Evolutionary conservation across 2,113 vertebrate species (phyloP), one percentile per base, ranked within the genome.

Genomic region (Electrona antarctica): DNA sequence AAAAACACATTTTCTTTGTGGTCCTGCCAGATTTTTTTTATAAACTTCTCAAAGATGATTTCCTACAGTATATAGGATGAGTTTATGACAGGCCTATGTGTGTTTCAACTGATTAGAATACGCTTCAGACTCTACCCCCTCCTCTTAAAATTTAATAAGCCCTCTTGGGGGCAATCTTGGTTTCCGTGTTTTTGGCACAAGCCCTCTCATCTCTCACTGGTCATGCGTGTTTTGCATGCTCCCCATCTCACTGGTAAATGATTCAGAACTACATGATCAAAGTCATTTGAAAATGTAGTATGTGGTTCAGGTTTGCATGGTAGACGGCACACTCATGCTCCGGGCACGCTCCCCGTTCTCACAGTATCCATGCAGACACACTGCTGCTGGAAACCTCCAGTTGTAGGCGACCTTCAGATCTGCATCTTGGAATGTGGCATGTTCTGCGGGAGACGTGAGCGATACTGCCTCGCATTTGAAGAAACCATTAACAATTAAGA

Each of bases 401-500:
- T 71, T 77, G 77, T 59, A 79, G 80, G 87, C 82, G 80, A 77
- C 78, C 77, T 77, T 79, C 50, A 50, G 69, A 83, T 83, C 82
- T 81, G 73, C 78, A 79, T 84, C 76, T 83, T 14, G 64, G 85
- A 86, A 84, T 67, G 80, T 85, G 66, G 71, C 69, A 46, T 79
- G 58, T 78, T 77, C 71, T 1, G 15, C 21, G 71, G 50, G 51
- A 59, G 58, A 69, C 58, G 61, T 33, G 74, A 74, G 15, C 13
- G 55, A 76, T 64, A 69, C 67, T 61, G 21, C 66, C 74, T 88
- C 11, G 83, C 85, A 89, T 83, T 89, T 91, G 85, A 89, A 90
- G 86, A 88, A 91, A 85, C 79, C 91, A 90, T 90, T 85, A 91
- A 89, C 67, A 89, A 89, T 90, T 93, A 90, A 90, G 75, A 60